Evolutionary conservation across 2,888 invertebrate species (phyloP).

Genomic region (Euphydryas editha): DNA sequence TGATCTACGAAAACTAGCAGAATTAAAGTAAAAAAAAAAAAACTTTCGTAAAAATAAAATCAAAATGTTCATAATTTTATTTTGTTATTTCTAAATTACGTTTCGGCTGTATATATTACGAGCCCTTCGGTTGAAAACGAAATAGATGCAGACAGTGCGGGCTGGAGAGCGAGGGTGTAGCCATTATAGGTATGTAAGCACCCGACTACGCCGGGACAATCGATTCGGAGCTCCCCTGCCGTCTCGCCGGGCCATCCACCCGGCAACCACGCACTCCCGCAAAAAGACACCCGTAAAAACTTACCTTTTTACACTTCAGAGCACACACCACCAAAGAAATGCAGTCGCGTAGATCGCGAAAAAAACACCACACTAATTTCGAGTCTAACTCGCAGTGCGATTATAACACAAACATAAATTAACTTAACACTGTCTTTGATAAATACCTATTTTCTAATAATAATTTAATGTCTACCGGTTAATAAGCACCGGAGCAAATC

Average conservation of each 20-base stretch:
- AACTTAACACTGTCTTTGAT: slow-evolving; percentile 65
- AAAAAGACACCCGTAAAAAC: slow-evolving; percentile 62
- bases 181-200: slow-evolving; percentile 45
- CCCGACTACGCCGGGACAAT: slow-evolving; percentile 64
- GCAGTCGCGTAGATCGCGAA: slow-evolving; percentile 75
- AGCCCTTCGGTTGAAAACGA: slow-evolving; percentile 62
- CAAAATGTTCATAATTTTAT: background rate
- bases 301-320: slow-evolving; percentile 77
- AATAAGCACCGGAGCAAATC: slow-evolving; percentile 57
- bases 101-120: slow-evolving; percentile 7
- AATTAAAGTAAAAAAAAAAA: too few species aligned
- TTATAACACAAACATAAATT: slow-evolving; percentile 67
- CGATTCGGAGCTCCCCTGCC: slow-evolving; percentile 74
- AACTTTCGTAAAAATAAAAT: too few species aligned
- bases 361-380: slow-evolving; percentile 69
- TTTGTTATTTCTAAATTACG: background rate
- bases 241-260: slow-evolving; percentile 52
- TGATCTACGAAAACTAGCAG: too few species aligned
- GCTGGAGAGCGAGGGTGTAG: slow-evolving; percentile 67
- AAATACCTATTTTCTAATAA: slow-evolving; percentile 38
- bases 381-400: slow-evolving; percentile 54
- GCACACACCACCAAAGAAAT: slow-evolving; percentile 71
- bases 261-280: slow-evolving; percentile 44
- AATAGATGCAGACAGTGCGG: slow-evolving; percentile 52
- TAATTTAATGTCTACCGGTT: slow-evolving; percentile 52